Evolutionary conservation across 2,113 vertebrate genomes (phyloP), one percentile per base, ranked within the genome.

Genomic region (Erythrocercus mccallii): DNA sequence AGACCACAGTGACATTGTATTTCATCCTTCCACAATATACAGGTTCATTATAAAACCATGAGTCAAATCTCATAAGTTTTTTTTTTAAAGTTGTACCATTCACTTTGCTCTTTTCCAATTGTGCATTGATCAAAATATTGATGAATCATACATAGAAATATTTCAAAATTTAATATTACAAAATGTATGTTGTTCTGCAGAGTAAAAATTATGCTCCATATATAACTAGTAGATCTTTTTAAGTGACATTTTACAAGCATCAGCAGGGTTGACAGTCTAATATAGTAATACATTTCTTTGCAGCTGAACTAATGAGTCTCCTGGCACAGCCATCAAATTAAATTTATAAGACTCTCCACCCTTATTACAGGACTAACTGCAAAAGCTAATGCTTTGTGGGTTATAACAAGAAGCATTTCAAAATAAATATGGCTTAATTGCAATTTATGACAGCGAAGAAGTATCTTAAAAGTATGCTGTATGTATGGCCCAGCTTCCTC

Each of bases 261-360:
- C 96, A 97, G 95, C 96, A 95, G 69, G 88, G 95, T 3, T 97
- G 97, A 97, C 93, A 96, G 85, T 92, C 94, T 97, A 98, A 98
- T 97, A 92, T 19, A 96, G 91, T 93, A 95, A 96, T 95, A 92
- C 94, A 97, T 97, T 97, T 97, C 96, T 97, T 95, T 83, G 78
- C 95, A 94, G 96, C 95, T 96, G 90, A 98, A 98, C 98, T 98
- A 98, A 98, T 97, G 97, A 97, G 96, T 92, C 97, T 97, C 97
- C 91, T 95, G 96, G 97, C 91, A 94, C 84, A 97, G 96, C 95
- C 97, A 98, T 97, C 97, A 97, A 97, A 98, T 97, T 97, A 98
- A 97, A 98, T 98, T 98, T 98, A 97, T 97, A 98, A 97, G 96
- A 97, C 97, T 98, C 97, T 97, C 94, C 89, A 97, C 96, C 94